Base-by-base conservation (phyloP, 1,140 invertebrate species). In the Trichonephila clavata region DNA sequence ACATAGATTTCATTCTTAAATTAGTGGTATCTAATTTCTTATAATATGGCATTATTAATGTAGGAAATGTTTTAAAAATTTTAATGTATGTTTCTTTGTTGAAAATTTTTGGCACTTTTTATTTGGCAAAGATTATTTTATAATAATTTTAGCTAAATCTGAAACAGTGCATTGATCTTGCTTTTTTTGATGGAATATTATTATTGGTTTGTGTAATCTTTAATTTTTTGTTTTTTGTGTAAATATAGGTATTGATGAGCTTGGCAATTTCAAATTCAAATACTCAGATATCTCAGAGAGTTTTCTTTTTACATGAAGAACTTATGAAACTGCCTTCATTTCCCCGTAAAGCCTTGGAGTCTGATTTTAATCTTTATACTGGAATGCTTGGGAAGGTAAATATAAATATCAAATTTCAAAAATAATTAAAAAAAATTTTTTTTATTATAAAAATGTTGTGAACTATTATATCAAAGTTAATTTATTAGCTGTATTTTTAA, bases 261-360 rank as follows among this genome's bases (percentile, higher is more conserved):
- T 94, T 95, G 87, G 94, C 95, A 61, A 94, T 95, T 80, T 92
- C 95, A 20, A 95, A 95, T 93, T 94, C 95, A 27, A 92, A 94
- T 90, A 95, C 95, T 94, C 95, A 98, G 97, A 97, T 99, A 16
- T 98, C 99, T 3, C 98, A 99, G 96, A 97, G 98, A 86, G 98
- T 99, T 1, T 98, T 99, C n/a, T 99, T 99, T 95, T 96, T 99
- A 18, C 99, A 99, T 95, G 99, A 99, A 95, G 99, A 99, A 96
- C 96, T 99, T 0, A 99, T 99, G 97, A 99, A 99, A 96, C 96
- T 99, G 57, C 99, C 99, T 0, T 98, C 99, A 0, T 99, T 99
- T 96, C 99, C 99, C 0, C 97, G 99, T 83, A 99, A 99, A 96
- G 99, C 99, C 20, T 96, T 99, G 0, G 99, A 99, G 96, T 98